Evolutionary conservation across 2,797 vertebrate genomes (phyloP).

Genomic region (Chiloscyllium punctatum): DNA sequence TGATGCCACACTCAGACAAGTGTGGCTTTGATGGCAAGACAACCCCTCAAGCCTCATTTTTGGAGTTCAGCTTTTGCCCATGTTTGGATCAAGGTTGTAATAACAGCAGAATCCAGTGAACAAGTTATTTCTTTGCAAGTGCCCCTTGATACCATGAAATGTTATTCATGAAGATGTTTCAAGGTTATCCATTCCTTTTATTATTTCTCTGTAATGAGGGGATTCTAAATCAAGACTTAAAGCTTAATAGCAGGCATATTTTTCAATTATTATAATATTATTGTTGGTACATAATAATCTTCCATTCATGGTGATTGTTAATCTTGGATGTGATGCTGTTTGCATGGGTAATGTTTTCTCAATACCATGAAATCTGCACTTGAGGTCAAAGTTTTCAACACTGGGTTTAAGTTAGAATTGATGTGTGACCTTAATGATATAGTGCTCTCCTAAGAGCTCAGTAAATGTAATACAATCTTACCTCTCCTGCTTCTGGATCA

Average conservation of each 20-base stretch:
- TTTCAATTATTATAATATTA: background rate
- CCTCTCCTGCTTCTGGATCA: slow-evolving; percentile 62
- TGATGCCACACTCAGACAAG: too few species aligned
- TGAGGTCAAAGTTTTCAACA: background rate
- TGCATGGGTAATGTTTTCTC: background rate
- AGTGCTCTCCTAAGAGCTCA: background rate
- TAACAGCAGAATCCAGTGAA: too few species aligned
- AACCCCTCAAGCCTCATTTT: too few species aligned
- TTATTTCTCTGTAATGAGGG: background rate
- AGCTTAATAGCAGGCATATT: background rate
- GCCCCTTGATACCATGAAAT: background rate
- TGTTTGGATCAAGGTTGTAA: too few species aligned
- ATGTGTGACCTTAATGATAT: background rate
- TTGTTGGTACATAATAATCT: background rate
- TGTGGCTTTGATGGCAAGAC: too few species aligned
- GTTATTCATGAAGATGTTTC: background rate
- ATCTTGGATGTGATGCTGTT: background rate
- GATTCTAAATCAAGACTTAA: background rate
- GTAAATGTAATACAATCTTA: slow-evolving; percentile 45
- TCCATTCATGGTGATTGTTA: background rate
- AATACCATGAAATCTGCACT: background rate
- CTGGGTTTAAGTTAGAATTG: background rate
- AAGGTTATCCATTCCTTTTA: background rate
- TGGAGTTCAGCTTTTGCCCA: too few species aligned
- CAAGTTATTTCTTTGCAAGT: too few species aligned